Evolutionary conservation across 23 tunicate species (phyloP).

Genomic region (Phallusia fumigata): DNA sequence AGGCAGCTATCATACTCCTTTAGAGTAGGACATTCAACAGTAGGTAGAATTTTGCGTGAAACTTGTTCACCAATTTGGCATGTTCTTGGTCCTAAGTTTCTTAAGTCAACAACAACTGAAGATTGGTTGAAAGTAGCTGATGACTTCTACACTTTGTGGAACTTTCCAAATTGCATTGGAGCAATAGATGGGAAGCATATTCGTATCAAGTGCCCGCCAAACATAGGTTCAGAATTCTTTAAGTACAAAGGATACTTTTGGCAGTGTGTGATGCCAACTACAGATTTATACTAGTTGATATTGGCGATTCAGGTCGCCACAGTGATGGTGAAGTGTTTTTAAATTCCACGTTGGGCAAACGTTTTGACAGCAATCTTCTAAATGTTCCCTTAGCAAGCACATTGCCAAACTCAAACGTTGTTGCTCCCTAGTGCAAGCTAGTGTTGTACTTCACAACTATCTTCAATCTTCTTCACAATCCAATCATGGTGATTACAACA

Average conservation of each 20-base stretch:
- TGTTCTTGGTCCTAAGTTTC: constrained; percentile 23
- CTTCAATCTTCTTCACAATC: constrained; percentile 2
- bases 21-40: constrained; percentile 34
- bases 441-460: constrained; percentile 42
- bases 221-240: constrained; percentile 47
- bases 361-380: constrained; percentile 15
- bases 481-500: not conserved
- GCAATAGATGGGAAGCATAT: too few relatives aligned
- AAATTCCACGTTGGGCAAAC: constrained; percentile 31
- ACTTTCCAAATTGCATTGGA: too few relatives aligned
- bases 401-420: constrained; percentile 12
- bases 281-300: not conserved
- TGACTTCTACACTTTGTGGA: too few relatives aligned
- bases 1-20: constrained; percentile 33
- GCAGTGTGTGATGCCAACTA: too few relatives aligned
- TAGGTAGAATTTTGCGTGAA: constrained; percentile 26
- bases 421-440: constrained; percentile 41
- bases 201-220: too few relatives aligned
- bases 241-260: constrained; percentile 49
- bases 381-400: constrained; percentile 25
- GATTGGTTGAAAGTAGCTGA: too few relatives aligned
- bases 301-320: constrained; percentile 32
- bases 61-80: constrained; percentile 24
- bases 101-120: too few relatives aligned
- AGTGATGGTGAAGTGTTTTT: constrained; percentile 47